Conservation (phyloP, 2,797 vertebrate genomes). For the Acipenser oxyrinchus region DNA sequence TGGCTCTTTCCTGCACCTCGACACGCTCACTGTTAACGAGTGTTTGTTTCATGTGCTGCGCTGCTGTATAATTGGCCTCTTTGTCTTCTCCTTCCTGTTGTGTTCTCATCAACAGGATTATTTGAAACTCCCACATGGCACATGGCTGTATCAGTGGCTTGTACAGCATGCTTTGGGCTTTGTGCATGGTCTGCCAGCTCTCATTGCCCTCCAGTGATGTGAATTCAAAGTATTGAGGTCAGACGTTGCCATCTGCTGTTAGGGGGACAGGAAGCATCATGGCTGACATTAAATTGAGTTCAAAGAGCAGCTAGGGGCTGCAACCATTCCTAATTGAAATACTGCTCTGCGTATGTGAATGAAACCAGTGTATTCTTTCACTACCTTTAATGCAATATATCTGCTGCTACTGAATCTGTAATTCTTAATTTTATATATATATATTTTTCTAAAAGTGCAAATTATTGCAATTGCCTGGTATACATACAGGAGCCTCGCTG, state of each 20-base stretch:
- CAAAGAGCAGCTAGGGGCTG: constrained; percentile 39
- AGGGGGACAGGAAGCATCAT: constrained; percentile 43
- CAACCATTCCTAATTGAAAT: neutral
- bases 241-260: constrained; percentile 40
- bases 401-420: no score
- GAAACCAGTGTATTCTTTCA: no score
- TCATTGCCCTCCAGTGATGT: constrained; percentile 36
- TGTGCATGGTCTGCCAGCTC: constrained; percentile 8
- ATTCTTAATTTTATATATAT: no score
- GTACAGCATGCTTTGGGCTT: neutral
- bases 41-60: neutral
- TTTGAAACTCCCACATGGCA: neutral
- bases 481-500: no score
- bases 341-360: no score
- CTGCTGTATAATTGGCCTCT: neutral
- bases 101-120: neutral
- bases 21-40: no score
- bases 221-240: constrained; percentile 50
- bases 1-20: no score
- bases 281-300: constrained; percentile 36
- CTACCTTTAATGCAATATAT: no score
- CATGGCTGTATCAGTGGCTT: neutral
- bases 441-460: no score
- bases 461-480: no score
- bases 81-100: neutral